Percentiles rank a stretch among this genome's conserved stretches.
These are phyloP conservation scores for Saimiri boliviensis DNA, from an alignment of 2,113 vertebrate genomes.

Conservation along the genomic window DNA sequence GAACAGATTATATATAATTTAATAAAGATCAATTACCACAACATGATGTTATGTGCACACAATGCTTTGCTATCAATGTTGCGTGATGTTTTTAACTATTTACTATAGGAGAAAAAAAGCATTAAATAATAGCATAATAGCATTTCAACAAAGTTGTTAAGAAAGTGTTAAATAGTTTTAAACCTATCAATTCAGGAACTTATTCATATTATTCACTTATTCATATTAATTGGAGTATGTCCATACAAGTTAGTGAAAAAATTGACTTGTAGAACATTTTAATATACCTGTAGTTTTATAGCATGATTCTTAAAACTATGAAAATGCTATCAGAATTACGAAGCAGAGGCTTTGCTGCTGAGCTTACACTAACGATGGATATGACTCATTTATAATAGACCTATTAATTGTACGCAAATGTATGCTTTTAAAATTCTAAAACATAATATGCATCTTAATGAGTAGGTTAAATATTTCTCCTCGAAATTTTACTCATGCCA, in stretches of 20 bases:
- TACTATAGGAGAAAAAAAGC: slow-evolving; percentile 50
- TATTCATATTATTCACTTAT: background rate
- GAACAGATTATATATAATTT: slow-evolving; percentile 74
- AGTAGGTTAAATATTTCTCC: slow-evolving; percentile 53
- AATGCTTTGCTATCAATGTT: slow-evolving; percentile 71
- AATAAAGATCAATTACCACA: slow-evolving; percentile 70
- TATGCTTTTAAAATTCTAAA: slow-evolving; percentile 53
- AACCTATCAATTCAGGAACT: slow-evolving; percentile 17
- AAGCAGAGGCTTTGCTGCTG: slow-evolving; percentile 26
- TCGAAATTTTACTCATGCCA: slow-evolving; percentile 38
- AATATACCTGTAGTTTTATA: slow-evolving; percentile 43
- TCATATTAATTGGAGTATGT: background rate
- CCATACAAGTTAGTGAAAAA: slow-evolving; percentile 17
- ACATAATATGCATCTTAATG: background rate
- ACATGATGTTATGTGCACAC: slow-evolving; percentile 51
- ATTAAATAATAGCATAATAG: slow-evolving; percentile 61
- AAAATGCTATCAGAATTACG: background rate
- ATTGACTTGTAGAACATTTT: slow-evolving; percentile 35
- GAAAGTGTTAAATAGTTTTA: slow-evolving; percentile 8
- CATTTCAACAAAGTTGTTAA: slow-evolving; percentile 28
- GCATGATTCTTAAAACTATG: slow-evolving; percentile 25
- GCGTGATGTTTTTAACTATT: slow-evolving; percentile 55
- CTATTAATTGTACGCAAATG: slow-evolving; percentile 55
- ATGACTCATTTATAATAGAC: slow-evolving; percentile 42
- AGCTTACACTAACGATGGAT: slow-evolving; percentile 3